Evolutionary conservation across 2,888 invertebrate species (phyloP).

Genomic region (Epinotia ramella): DNA sequence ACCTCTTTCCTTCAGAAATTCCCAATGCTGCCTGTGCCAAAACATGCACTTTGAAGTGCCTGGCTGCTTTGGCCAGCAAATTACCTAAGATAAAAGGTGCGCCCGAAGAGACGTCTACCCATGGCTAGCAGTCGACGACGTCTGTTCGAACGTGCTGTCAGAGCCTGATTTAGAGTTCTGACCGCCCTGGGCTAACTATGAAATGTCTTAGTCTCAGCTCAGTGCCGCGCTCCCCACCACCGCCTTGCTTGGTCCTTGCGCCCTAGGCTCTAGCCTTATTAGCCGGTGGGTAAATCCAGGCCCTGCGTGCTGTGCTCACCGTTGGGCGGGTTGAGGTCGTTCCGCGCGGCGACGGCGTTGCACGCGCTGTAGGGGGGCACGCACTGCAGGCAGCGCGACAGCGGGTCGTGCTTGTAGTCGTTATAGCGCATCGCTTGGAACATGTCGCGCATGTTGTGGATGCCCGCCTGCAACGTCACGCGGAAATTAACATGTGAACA

Average conservation of each 20-base stretch:
- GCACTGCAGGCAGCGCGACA: constrained; percentile 87
- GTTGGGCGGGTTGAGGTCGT: constrained; percentile 89
- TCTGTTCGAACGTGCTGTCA: too few species aligned
- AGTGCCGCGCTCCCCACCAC: too few species aligned
- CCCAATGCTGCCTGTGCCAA: background rate
- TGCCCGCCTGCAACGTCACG: constrained; percentile 69
- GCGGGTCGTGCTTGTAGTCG: constrained; percentile 88
- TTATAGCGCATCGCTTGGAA: constrained; percentile 88
- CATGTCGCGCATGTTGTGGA: constrained; percentile 85
- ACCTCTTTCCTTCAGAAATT: background rate
- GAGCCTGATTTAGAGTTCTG: too few species aligned
- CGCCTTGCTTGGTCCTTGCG: too few species aligned
- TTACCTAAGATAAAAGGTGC: too few species aligned
- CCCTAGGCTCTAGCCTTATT: too few species aligned
- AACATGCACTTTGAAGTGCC: background rate
- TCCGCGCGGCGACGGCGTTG: constrained; percentile 89
- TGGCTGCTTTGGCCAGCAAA: too few species aligned
- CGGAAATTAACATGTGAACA: background rate
- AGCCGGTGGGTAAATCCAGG: too few species aligned
- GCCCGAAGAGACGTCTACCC: too few species aligned
- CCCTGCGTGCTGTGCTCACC: constrained; percentile 76
- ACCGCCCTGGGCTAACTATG: too few species aligned
- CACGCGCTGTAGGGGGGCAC: constrained; percentile 89
- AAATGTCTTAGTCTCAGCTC: too few species aligned
- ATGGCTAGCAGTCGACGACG: too few species aligned